Conservation (phyloP, 2,888 invertebrate species). For the Andrena camellia region DNA sequence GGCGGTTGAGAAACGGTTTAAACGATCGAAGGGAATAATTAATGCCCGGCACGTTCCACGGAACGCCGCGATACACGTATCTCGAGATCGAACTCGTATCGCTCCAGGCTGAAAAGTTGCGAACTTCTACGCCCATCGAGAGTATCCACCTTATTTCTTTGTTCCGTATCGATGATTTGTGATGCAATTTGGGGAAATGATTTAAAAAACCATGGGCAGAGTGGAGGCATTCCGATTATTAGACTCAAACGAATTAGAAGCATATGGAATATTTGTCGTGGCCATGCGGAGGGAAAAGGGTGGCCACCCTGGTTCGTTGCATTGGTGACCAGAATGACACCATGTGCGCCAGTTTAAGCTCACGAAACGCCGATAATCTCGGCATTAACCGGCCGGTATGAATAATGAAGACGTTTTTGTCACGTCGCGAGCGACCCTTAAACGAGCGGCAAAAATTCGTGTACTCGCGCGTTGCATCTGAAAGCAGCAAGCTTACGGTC, state of each 20-base stretch:
- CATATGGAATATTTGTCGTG: neutral
- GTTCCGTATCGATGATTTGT: neutral
- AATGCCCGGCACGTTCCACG: slow-evolving; percentile 44
- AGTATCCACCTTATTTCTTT: neutral
- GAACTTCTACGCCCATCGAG: neutral
- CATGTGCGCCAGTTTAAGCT: slow-evolving; percentile 4
- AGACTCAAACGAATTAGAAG: neutral
- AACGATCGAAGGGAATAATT: slow-evolving; percentile 37
- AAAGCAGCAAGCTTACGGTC: neutral
- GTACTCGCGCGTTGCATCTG: too few relatives aligned
- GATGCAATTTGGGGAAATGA: neutral
- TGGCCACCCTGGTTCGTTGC: neutral
- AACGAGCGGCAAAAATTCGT: neutral
- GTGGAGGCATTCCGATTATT: too few relatives aligned
- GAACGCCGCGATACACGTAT: slow-evolving; percentile 26
- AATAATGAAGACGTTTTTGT: slow-evolving; percentile 41
- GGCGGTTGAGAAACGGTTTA: slow-evolving; percentile 34
- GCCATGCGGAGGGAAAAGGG: neutral
- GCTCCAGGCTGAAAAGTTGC: slow-evolving; percentile 1
- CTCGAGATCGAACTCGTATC: slow-evolving; percentile 8
- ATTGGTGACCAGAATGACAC: neutral
- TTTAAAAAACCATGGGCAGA: neutral
- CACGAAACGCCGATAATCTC: slow-evolving; percentile 25
- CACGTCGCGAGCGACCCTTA: neutral
- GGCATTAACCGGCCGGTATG: slow-evolving; percentile 30